Base-by-base conservation (phyloP, 2,888 invertebrate species). In the Oligia fasciuncula region DNA sequence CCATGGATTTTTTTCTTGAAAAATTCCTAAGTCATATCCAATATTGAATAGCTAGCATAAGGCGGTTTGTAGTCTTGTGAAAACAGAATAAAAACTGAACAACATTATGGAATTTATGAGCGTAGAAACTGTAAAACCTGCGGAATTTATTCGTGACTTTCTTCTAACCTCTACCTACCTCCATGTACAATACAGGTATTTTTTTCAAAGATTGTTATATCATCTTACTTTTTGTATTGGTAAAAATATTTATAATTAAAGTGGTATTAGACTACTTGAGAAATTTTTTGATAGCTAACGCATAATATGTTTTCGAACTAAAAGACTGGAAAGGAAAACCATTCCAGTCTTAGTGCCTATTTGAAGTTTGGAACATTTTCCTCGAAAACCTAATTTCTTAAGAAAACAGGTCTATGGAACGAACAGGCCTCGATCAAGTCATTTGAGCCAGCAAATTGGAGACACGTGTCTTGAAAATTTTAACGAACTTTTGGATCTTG, bases 381-480 rank as follows among this genome's bases (percentile, higher is more conserved):
- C 11, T 60, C 8, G 9, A 46, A 60, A 77, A 86, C 67, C 77
- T 80, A 80, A 86, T 86, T 88, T 86, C 84, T 79, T 77, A 79
- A 83, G 78, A 74, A 81, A 85, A 81, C 76, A 77, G 73, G 72
- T 67, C 88, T 74, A 54, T 51, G 49, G 72, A 81, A 43, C 43
- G 73, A 73, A 62, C 68, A 73, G 60, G 67, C 75, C 67, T 69
- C 74, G 79, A 77, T 83, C 74, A 85, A 75, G 83, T 79, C 84
- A 85, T 87, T 85, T 84, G 81, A 85, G 80, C 83, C 81, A 83
- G 88, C 85, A 91, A 91, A 91, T 89, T 88, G 89, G 77, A 49
- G 80, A 83, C 63, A 81, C 91, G 91, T 91, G 91, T 89, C 86
- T 77, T 79, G 90, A 87, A 88, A 86, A 85, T 84, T 85, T 86